Conservation (phyloP, 2,888 invertebrate species). For the Lasioglossum oenotherae region DNA sequence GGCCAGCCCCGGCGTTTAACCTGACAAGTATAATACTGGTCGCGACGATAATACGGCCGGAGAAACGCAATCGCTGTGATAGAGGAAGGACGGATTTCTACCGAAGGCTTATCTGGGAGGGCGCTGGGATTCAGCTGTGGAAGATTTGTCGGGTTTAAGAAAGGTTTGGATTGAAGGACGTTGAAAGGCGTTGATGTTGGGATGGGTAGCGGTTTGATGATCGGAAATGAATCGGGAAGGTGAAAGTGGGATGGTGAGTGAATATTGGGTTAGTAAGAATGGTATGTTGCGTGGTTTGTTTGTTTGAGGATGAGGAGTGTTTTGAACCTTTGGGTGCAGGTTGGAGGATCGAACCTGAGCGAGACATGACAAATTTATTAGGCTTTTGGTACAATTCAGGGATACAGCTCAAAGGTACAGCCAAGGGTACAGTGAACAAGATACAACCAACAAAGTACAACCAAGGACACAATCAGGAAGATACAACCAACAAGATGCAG, state of each 20-base stretch:
- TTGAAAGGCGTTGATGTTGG: neutral
- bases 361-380: neutral
- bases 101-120: neutral
- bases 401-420: too few species aligned
- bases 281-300: too few species aligned
- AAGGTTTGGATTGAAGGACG: neutral
- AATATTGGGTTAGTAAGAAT: too few species aligned
- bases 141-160: neutral
- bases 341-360: neutral
- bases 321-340: neutral
- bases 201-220: neutral
- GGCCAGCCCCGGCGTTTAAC: slow-evolving; percentile 31
- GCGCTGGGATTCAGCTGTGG: neutral
- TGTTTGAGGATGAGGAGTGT: too few species aligned
- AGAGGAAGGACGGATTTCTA: neutral
- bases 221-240: neutral
- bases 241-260: neutral
- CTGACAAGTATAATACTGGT: slow-evolving; percentile 14
- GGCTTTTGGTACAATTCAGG: neutral
- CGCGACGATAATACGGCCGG: neutral
- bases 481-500: too few species aligned
- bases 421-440: too few species aligned
- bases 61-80: neutral
- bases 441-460: too few species aligned
- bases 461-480: too few species aligned